These are phyloP conservation scores for Xenops minutus DNA, from an alignment of 2,797 vertebrate species.

Conservation along the genomic window DNA sequence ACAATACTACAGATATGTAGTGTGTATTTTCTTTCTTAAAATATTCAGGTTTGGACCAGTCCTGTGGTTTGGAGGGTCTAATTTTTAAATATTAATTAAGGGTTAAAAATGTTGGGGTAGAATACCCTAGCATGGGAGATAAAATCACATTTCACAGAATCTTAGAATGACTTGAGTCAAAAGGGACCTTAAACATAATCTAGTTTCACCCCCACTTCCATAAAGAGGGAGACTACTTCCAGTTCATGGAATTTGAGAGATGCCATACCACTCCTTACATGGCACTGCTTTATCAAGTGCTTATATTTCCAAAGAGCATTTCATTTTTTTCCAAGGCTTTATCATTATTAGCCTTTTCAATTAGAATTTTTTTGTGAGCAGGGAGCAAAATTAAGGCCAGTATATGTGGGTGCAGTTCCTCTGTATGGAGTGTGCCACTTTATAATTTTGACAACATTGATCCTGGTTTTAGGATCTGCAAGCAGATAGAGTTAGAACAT, in stretches of 20 bases:
- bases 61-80: neutral
- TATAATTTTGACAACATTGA: neutral
- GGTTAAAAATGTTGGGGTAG: neutral
- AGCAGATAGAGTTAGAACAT: neutral
- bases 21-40: neutral
- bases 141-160: neutral
- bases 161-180: neutral
- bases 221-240: neutral
- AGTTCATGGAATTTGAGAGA: neutral
- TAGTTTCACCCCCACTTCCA: neutral
- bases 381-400: neutral
- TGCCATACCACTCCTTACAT: neutral
- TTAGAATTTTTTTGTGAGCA: neutral
- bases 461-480: neutral
- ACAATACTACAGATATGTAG: neutral
- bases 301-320: neutral
- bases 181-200: neutral
- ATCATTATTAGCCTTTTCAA: neutral
- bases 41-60: neutral
- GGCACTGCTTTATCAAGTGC: neutral
- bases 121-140: neutral
- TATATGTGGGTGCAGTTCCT: neutral
- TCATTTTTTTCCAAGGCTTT: neutral
- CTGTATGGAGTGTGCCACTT: neutral
- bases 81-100: neutral